Percentiles rank a stretch among this genome's conserved stretches.
phyloP scores from a whole-genome alignment of 1,140 invertebrate species.

The Portunus trituberculatus region DNA sequence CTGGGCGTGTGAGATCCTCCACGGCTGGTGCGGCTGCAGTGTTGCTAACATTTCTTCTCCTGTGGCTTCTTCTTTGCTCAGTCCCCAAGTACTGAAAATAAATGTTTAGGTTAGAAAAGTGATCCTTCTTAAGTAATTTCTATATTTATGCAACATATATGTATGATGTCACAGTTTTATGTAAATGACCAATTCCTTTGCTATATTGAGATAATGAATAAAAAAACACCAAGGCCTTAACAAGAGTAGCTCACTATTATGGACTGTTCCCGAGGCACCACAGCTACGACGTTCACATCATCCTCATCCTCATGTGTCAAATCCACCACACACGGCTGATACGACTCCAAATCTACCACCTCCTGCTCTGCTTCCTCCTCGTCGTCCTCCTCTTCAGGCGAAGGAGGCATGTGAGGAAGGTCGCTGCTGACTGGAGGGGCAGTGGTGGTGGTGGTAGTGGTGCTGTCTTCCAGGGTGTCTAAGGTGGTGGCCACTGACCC shows the following conservation, averaged over 20 bases:
- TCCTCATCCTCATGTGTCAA: conserved; percentile 64
- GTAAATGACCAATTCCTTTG: not conserved
- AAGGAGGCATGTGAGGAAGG: not conserved
- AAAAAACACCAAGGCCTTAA: not conserved
- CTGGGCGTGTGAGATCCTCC: not conserved
- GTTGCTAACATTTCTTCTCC: conserved; percentile 14
- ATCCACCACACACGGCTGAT: conserved; percentile 64
- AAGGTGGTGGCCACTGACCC: not conserved
- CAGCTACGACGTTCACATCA: conserved; percentile 55
- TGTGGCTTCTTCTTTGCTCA: conserved; percentile 46
- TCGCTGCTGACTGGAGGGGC: not conserved
- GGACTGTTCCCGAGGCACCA: conserved; percentile 49
- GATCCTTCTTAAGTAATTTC: not conserved
- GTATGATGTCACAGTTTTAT: not conserved
- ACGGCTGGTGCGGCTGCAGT: not conserved
- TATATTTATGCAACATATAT: too few relatives aligned
- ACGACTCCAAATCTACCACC: conserved; percentile 55
- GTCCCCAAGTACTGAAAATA: conserved; percentile 62
- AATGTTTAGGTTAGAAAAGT: not conserved
- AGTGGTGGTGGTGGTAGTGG: not conserved
- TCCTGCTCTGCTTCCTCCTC: conserved; percentile 58
- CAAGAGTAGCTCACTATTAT: conserved; percentile 46
- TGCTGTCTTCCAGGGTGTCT: conserved; percentile 12
- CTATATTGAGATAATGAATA: not conserved
- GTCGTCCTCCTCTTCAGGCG: not conserved